Conservation (phyloP, 2,113 vertebrate species). For the Monopterus albus region DNA sequence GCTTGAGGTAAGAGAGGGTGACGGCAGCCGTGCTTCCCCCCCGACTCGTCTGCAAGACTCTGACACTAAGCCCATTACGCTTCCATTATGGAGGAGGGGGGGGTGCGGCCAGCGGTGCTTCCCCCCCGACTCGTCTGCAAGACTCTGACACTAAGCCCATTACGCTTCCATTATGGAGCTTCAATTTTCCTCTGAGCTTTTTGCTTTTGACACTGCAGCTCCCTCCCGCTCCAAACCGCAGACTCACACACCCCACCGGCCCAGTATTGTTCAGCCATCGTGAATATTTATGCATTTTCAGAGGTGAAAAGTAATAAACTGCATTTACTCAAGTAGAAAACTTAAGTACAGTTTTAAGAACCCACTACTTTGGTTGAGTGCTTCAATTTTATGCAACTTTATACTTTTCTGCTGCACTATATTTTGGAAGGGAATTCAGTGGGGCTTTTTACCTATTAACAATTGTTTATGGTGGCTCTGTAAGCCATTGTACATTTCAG, state of each 20-base stretch:
- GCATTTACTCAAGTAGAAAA: constrained; percentile 27
- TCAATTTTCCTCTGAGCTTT: constrained; percentile 82
- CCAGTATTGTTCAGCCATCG: constrained; percentile 18
- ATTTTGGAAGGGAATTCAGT: not conserved
- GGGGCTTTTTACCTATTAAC: not conserved
- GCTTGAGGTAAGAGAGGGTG: constrained; percentile 76
- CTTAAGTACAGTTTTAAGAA: constrained; percentile 26
- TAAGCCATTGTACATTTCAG: not conserved
- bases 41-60: constrained; percentile 75
- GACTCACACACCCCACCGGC: constrained; percentile 38
- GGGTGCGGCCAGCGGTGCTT: too few relatives aligned
- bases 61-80: constrained; percentile 86
- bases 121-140: constrained; percentile 70
- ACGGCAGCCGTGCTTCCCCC: constrained; percentile 64
- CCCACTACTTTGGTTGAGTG: constrained; percentile 24
- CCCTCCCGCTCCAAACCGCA: constrained; percentile 70
- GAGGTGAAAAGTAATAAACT: constrained; percentile 58
- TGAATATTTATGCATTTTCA: constrained; percentile 53
- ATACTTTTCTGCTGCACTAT: not conserved
- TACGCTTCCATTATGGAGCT: constrained; percentile 84
- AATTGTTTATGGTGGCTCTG: not conserved
- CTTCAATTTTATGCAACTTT: constrained; percentile 6
- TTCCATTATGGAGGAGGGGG: constrained; percentile 86
- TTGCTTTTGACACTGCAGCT: constrained; percentile 80
- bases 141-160: constrained; percentile 85